A percentile compares a stretch with the other conserved stretches of the same genome.
Evolutionary conservation across 2,113 vertebrate species (phyloP).

Genomic region (Thryonomys swinderianus): DNA sequence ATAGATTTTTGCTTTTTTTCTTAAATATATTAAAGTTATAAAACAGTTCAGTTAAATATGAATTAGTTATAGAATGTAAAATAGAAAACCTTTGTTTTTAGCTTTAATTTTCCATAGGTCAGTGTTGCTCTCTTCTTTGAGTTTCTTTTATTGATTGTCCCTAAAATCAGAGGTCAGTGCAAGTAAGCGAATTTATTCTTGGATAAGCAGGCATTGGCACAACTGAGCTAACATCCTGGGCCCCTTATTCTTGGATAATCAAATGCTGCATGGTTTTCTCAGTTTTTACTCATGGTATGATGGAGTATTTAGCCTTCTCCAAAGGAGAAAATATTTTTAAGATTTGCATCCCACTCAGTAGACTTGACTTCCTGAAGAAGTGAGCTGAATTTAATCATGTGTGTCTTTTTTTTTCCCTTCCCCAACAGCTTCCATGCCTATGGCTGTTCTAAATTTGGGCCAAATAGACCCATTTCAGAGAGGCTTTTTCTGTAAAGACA

Average conservation of each 20-base stretch:
- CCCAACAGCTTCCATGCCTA: slow-evolving; percentile 96
- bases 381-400: slow-evolving; percentile 86
- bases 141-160: not conserved
- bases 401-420: slow-evolving; percentile 89
- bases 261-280: slow-evolving; percentile 26
- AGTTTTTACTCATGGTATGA: not conserved
- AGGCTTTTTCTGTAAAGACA: slow-evolving; percentile 99
- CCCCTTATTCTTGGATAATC: not conserved
- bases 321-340: slow-evolving; percentile 35
- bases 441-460: slow-evolving; percentile 98
- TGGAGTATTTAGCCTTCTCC: not conserved
- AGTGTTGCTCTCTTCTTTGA: not conserved
- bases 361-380: slow-evolving; percentile 74
- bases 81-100: not conserved
- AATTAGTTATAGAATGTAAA: not conserved
- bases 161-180: slow-evolving; percentile 51
- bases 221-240: too few relatives aligned
- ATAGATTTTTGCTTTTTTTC: slow-evolving; percentile 30
- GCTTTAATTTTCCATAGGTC: not conserved
- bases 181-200: not conserved
- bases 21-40: not conserved
- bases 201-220: not conserved
- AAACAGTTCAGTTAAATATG: not conserved
- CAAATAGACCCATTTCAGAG: slow-evolving; percentile 97
- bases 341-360: slow-evolving; percentile 73